These are phyloP conservation scores for Ormyrus rosae DNA, from an alignment of 2,888 invertebrate species.

Conservation along the genomic window DNA sequence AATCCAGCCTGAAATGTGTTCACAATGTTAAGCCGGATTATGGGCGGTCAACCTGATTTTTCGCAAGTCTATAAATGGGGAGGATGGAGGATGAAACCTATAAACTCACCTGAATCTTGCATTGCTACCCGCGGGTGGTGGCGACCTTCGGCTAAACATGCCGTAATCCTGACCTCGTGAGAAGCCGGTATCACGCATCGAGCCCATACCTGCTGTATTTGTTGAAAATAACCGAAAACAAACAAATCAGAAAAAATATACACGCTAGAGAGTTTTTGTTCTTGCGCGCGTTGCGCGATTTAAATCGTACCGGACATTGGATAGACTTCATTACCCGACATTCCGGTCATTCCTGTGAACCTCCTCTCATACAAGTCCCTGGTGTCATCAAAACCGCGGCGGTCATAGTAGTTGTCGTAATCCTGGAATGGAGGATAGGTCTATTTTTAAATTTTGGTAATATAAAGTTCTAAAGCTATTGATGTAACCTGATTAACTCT, in stretches of 20 bases:
- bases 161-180: slow-evolving; percentile 82
- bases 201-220: slow-evolving; percentile 78
- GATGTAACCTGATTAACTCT: slow-evolving; percentile 37
- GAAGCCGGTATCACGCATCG: slow-evolving; percentile 82
- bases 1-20: slow-evolving; percentile 70
- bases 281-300: neutral
- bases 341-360: slow-evolving; percentile 80
- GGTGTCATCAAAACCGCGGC: slow-evolving; percentile 85
- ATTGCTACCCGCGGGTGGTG: slow-evolving; percentile 78
- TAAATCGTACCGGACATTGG: slow-evolving; percentile 32
- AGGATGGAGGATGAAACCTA: slow-evolving; percentile 51
- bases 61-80: slow-evolving; percentile 38
- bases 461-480: slow-evolving; percentile 1
- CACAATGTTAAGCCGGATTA: slow-evolving; percentile 73
- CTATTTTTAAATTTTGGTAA: neutral
- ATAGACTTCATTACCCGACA: slow-evolving; percentile 56
- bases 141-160: slow-evolving; percentile 90
- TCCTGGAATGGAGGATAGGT: slow-evolving; percentile 75
- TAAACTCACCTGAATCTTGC: slow-evolving; percentile 74
- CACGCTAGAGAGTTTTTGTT: slow-evolving; percentile 5
- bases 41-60: slow-evolving; percentile 60
- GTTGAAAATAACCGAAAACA: slow-evolving; percentile 25
- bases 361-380: slow-evolving; percentile 89
- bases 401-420: slow-evolving; percentile 89
- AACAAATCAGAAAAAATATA: slow-evolving; percentile 22